Evolutionary conservation across 2,888 invertebrate genomes (phyloP), one percentile per base, ranked within the genome.

Genomic region (Ophonus ardosiacus): DNA sequence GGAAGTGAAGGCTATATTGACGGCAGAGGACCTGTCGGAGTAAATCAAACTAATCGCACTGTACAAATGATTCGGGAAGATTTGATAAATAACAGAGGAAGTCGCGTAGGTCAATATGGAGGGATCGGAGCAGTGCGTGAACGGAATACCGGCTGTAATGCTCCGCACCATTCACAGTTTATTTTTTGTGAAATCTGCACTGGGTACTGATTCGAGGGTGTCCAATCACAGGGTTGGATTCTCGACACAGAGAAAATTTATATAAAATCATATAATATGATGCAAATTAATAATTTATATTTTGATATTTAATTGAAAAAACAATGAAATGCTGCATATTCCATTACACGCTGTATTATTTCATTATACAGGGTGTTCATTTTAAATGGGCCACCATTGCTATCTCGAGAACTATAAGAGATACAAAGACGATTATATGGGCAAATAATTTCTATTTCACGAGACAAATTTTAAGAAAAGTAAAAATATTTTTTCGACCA

Each of bases 161-260:
- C 68, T 81, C 68, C 81, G 51, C 56, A 81, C 51, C 65, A 82
- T 71, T 82, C 57, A 71, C 82, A 68, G 71, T 82, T 82, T 82
- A 82, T 82, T 82, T 81, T 81, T 51, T 82, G 81, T 68, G 82
- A 82, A 82, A 82, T 82, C 31, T 71, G 63, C 59, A 81, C 63
- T 63, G 63, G 21, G 24, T 40, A 43, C 71, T 74, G 71, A 40
- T 40, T 15, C 31, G 68, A 18, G 63, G 59, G 24, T 63, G 38
- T 17, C 17, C 59, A 59, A 59, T 7, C 15, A 59, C 15, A 59
- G 15, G 59, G 15, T 6, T 59, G 17, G 59, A 59, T 13, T 51
- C 43, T 51, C 43, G 10, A 51, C 43, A 31, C 31, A 31, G 5
- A 31, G 5, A 13, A 51, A 13, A 10, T 43, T 43, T 13, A 51